Evolutionary conservation across 2,113 vertebrate species (phyloP).

Genomic region (Raphicerus campestris): DNA sequence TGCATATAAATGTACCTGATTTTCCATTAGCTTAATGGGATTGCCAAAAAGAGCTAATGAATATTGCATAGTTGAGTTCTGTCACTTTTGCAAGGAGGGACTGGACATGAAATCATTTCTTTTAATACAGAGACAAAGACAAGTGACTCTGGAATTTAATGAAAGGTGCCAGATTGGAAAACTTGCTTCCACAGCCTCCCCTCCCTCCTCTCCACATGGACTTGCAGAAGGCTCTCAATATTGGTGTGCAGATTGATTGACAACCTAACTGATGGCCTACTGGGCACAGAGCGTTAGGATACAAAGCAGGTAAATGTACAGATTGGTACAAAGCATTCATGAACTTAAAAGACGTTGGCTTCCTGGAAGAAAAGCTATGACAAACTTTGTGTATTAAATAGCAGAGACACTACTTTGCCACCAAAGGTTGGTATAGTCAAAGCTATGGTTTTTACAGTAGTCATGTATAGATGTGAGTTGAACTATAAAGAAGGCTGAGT

Average conservation of each 20-base stretch:
- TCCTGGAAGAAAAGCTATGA: not conserved
- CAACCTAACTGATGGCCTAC: not conserved
- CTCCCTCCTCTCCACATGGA: conserved; percentile 6
- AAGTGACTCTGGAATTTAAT: conserved; percentile 57
- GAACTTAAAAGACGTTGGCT: not conserved
- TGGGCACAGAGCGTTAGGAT: conserved; percentile 12
- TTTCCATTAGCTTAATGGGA: conserved; percentile 66
- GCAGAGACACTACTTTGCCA: not conserved
- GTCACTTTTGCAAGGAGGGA: conserved; percentile 53
- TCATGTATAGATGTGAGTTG: not conserved
- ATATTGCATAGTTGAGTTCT: conserved; percentile 62
- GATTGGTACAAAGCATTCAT: not conserved
- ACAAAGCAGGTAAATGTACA: conserved; percentile 26
- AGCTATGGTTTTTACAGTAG: not conserved
- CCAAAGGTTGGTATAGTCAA: not conserved
- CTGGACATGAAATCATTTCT: conserved; percentile 57
- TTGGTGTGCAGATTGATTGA: conserved; percentile 42
- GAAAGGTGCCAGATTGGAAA: conserved; percentile 53
- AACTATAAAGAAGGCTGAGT: not conserved
- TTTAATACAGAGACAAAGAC: conserved; percentile 63
- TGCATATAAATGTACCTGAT: conserved; percentile 61
- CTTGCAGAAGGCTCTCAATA: conserved; percentile 27
- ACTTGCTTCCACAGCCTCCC: not conserved
- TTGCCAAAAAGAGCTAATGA: conserved; percentile 66
- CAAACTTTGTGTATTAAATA: not conserved